Evolutionary conservation across 1,140 invertebrate genomes (phyloP), one percentile per base, ranked within the genome.

Genomic region (Drosophila varians): DNA sequence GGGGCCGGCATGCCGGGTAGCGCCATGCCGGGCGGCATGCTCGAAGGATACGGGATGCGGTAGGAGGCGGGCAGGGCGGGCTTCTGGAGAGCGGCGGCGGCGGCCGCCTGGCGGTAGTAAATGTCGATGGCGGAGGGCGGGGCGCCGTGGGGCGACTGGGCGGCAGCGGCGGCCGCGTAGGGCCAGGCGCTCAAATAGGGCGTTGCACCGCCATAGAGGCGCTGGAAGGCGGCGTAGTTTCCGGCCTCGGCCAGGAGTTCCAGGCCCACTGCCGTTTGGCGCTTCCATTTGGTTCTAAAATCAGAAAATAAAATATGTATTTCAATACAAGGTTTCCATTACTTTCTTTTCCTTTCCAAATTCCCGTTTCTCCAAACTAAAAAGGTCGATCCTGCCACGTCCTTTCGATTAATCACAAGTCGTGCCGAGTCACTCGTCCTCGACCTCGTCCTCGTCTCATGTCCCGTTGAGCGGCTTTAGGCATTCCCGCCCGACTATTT

Each of bases 271-370:
- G 98, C 98, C 5, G 98, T 99, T 92, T 99, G 99, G 11, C 99
- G 94, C 92, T 99, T 99, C 98, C 98, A 99, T 93, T 99, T 99
- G 84, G 99, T 99, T 92, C 98, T 99, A 94, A 9, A 93, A 21
- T 12, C 9, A 53, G 28, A 31, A 48, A 21, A 52, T 76, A 23
- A 62, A 14, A 38, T 14, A 38, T 6, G 4, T 4, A 6, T 14
- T 76, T 69, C 7, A 11, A 11, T 11, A n/a, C n/a, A n/a, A n/a
- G n/a, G n/a, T n/a, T n/a, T n/a, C n/a, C n/a, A n/a, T n/a, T n/a
- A n/a, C n/a, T n/a, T n/a, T n/a, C 12, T 14, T 9, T 3, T 12
- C 4, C 1, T 9, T 21, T 3, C 16, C n/a, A 4, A n/a, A n/a
- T n/a, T n/a, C n/a, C n/a, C n/a, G 1, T 7, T 6, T 7, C 34